Evolutionary conservation across 2,797 vertebrate species (phyloP), one percentile per base, ranked within the genome.

Genomic region (Orestias chungarensis): DNA sequence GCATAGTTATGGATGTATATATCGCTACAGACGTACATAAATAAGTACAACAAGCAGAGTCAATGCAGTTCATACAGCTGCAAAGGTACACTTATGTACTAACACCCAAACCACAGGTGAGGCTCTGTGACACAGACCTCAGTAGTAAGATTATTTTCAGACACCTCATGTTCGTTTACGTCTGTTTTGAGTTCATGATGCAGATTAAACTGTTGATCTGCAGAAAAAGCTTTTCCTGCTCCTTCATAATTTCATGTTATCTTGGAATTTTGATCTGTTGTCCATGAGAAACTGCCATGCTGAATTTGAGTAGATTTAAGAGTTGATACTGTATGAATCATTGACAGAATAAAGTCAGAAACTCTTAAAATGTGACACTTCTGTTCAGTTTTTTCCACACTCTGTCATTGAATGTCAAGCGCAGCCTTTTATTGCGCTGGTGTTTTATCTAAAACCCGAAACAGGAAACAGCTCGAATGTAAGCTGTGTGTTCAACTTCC

Each of bases 381-480:
- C 55, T 31, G n/a, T 6, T 66, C 11, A 27, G 50, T 27, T 47
- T 66, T 5, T 49, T 33, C 50, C 8, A 71, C 44, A 42, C 62
- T 44, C 50, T 33, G 33, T 70, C 31, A 49, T 55, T 66, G 57
- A 44, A 55, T 42, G 44, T 49, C 70, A 78, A 40, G 49, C 42
- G 64, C 31, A 29, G 69, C 14, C 10, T 23, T 23, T 73, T 42
- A 38, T 20, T 64, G 43, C 4, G 59, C 55, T 57, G 54, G 76
- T 50, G 18, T 82, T 80, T 64, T 18, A 81, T 78, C 18, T 71
- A 72, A 82, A 44, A 17, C 74, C 54, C 23, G 76, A 82, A 88
- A 90, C 90, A 90, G 90, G 91, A 92, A 93, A 62, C 79, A 69
- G 86, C 50, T 27, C 1, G 25, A 74, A 17, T 4, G 25, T 44